Conservation (phyloP, 2,113 vertebrate species). For the Columba janthina region DNA sequence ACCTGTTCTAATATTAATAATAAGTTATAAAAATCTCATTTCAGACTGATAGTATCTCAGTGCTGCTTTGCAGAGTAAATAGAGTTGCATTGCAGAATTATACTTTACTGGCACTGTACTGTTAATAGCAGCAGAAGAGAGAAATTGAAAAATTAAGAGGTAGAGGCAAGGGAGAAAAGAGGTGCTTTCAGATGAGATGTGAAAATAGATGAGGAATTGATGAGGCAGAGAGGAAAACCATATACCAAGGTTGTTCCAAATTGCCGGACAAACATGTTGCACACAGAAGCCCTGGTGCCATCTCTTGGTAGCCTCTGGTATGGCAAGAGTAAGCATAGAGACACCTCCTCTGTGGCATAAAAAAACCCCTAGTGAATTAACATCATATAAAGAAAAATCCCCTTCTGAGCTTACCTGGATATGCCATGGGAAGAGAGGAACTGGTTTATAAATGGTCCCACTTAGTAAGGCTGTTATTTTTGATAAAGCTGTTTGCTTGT, state of each 20-base stretch:
- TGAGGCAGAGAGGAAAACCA: background rate
- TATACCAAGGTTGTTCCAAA: background rate
- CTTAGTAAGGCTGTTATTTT: background rate
- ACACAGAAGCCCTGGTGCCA: conserved; percentile 30
- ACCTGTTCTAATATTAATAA: conserved; percentile 46
- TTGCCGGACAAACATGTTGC: background rate
- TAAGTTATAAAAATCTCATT: conserved; percentile 58
- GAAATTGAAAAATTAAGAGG: conserved; percentile 54
- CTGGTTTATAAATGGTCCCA: background rate
- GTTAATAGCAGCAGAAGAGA: conserved; percentile 25
- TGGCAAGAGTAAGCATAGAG: background rate
- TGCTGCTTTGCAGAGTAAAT: conserved; percentile 58
- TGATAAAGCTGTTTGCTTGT: background rate
- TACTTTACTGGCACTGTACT: background rate
- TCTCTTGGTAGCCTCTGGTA: conserved; percentile 54
- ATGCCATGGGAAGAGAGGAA: background rate
- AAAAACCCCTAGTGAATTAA: background rate
- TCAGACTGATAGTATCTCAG: conserved; percentile 28
- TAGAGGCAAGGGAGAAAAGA: background rate
- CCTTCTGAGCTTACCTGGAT: background rate
- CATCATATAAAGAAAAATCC: background rate
- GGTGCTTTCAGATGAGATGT: conserved; percentile 16
- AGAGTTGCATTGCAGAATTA: conserved; percentile 21
- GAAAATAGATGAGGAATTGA: conserved; percentile 48
- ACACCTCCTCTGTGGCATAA: too few species aligned